These are phyloP conservation scores for Macaria liturata DNA, from an alignment of 2,888 invertebrate genomes.

Conservation along the genomic window DNA sequence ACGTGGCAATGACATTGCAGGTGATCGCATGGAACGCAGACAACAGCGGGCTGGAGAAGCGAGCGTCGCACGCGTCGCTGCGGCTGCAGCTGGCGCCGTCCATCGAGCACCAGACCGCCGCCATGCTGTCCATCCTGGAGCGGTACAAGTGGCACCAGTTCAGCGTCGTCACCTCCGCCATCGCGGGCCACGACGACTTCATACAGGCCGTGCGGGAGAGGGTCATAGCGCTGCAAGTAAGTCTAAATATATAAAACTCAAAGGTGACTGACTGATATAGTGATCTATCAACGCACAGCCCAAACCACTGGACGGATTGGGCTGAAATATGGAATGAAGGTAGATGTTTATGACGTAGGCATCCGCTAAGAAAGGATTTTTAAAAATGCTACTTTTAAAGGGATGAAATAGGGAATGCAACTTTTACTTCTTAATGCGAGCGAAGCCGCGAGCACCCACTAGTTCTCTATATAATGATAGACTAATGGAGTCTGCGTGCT, in stretches of 20 bases:
- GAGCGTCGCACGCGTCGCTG: constrained; percentile 93
- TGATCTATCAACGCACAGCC: too few relatives aligned
- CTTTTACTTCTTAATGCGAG: too few relatives aligned
- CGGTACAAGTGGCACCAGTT: constrained; percentile 98
- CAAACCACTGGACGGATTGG: too few relatives aligned
- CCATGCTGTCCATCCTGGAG: constrained; percentile 97
- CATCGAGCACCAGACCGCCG: constrained; percentile 97
- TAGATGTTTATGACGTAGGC: too few relatives aligned
- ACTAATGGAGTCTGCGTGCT: too few relatives aligned
- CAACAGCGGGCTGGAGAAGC: constrained; percentile 92
- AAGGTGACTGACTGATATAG: too few relatives aligned
- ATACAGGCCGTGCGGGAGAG: constrained; percentile 96
- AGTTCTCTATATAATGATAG: too few relatives aligned
- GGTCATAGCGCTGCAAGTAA: constrained; percentile 91
- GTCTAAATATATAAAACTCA: constrained; percentile 15
- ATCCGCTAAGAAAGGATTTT: too few relatives aligned
- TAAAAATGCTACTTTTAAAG: too few relatives aligned
- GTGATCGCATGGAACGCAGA: constrained; percentile 99
- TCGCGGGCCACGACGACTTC: constrained; percentile 97
- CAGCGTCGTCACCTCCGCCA: constrained; percentile 95
- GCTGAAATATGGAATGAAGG: too few relatives aligned
- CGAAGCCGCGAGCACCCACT: too few relatives aligned
- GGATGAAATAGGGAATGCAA: too few relatives aligned
- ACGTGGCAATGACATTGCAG: constrained; percentile 32
- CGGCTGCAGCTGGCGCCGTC: constrained; percentile 98